Percentiles rank a stretch among this genome's conserved stretches.
Evolutionary conservation across 2,797 vertebrate genomes (phyloP).

Genomic region (Holocentrus rufus): DNA sequence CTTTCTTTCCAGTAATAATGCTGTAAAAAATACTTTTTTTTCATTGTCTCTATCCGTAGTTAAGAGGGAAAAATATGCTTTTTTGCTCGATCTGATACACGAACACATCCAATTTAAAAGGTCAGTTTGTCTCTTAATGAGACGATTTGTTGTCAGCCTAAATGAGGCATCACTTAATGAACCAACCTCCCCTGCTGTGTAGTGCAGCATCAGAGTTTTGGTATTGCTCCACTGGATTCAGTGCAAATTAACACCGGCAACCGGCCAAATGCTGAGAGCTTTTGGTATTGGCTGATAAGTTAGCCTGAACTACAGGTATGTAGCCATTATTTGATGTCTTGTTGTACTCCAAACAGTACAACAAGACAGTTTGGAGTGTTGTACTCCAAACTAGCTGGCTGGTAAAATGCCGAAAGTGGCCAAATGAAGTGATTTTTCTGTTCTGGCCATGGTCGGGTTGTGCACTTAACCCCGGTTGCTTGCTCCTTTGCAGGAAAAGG

Average conservation of each 20-base stretch:
- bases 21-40: no score
- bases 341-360: not conserved
- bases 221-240: conserved; percentile 64
- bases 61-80: not conserved
- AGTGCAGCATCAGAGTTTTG: conserved; percentile 63
- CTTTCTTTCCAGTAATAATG: no score
- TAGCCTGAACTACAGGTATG: conserved; percentile 17
- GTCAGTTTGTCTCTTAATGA: conserved; percentile 44
- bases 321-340: not conserved
- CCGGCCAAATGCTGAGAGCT: conserved; percentile 2
- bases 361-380: no score
- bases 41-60: not conserved
- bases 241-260: conserved; percentile 48
- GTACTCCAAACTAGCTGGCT: conserved; percentile 16
- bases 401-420: not conserved
- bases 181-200: conserved; percentile 50
- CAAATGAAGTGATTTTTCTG: no score
- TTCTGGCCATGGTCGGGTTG: not conserved
- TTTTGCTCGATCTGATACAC: conserved; percentile 20
- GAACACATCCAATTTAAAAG: conserved; percentile 17
- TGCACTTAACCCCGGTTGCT: conserved; percentile 17
- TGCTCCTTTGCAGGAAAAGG: conserved; percentile 86
- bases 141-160: conserved; percentile 62
- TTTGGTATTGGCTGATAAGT: conserved; percentile 34
- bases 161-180: conserved; percentile 68